These are phyloP conservation scores for Agrilus biguttatus DNA, from an alignment of 2,888 invertebrate species.

Conservation along the genomic window DNA sequence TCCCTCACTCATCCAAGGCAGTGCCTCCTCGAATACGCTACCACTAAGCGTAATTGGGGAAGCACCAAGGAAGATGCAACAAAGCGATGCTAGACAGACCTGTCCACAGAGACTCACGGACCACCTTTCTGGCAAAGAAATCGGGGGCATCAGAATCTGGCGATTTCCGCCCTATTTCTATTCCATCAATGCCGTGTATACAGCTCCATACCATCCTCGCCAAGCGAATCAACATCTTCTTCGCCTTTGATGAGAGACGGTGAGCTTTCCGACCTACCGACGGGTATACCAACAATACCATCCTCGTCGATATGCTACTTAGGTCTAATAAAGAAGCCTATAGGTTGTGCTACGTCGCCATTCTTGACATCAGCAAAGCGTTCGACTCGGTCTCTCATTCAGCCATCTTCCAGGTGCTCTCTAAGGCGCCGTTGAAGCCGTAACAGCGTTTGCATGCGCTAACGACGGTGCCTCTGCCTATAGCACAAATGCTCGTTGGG, in stretches of 20 bases:
- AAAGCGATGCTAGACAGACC: too few species aligned
- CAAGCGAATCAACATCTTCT: background rate
- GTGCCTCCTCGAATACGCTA: too few species aligned
- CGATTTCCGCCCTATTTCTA: slow-evolving; percentile 16
- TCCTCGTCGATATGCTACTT: slow-evolving; percentile 13
- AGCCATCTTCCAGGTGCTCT: slow-evolving; percentile 1
- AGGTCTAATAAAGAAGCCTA: background rate
- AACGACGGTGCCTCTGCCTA: too few species aligned
- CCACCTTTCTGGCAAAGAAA: too few species aligned
- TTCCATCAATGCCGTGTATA: slow-evolving; percentile 14
- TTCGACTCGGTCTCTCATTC: too few species aligned
- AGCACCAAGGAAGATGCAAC: too few species aligned
- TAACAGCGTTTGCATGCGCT: too few species aligned
- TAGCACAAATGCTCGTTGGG: slow-evolving; percentile 12
- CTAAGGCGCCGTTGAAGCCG: slow-evolving; percentile 4
- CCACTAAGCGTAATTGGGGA: too few species aligned
- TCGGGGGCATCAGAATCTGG: slow-evolving; percentile 4
- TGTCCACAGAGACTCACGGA: too few species aligned
- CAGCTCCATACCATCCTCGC: slow-evolving; percentile 17
- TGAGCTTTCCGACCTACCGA: slow-evolving; percentile 13
- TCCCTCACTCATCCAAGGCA: too few species aligned
- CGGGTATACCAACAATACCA: slow-evolving; percentile 17
- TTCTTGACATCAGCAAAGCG: too few species aligned
- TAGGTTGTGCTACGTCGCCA: too few species aligned
- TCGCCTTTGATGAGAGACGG: slow-evolving; percentile 6